Conservation (phyloP, 2,797 vertebrate species). For the Pseudochromis fuscus region DNA sequence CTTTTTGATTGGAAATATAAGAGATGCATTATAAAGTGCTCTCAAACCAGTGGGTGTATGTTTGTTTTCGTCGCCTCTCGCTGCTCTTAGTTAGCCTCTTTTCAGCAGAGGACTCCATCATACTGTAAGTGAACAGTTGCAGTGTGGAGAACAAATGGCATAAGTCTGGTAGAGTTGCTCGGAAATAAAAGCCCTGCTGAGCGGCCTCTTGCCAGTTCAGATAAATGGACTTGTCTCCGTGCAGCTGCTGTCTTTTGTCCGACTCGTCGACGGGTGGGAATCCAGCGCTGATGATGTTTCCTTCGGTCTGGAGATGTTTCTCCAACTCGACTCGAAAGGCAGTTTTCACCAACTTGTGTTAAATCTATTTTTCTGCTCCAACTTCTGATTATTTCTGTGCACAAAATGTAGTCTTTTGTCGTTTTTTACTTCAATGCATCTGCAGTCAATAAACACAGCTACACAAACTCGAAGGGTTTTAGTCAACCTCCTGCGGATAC, state of each 20-base stretch:
- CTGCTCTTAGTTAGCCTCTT: neutral
- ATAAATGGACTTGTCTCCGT: constrained; percentile 64
- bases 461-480: constrained; percentile 8
- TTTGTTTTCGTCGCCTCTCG: constrained; percentile 2
- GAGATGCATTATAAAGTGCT: constrained; percentile 1
- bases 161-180: constrained; percentile 62
- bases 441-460: neutral
- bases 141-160: constrained; percentile 60
- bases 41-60: constrained; percentile 5
- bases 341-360: constrained; percentile 1
- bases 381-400: constrained; percentile 1
- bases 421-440: neutral
- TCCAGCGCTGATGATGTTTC: constrained; percentile 57
- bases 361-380: neutral
- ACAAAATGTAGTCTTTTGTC: constrained; percentile 13
- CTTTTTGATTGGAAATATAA: neutral
- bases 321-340: constrained; percentile 12
- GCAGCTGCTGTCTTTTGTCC: constrained; percentile 72
- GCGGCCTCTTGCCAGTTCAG: constrained; percentile 57
- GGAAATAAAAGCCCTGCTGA: constrained; percentile 68
- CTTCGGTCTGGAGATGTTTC: constrained; percentile 40
- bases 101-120: constrained; percentile 31
- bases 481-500: constrained; percentile 9
- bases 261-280: constrained; percentile 52
- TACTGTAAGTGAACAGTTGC: constrained; percentile 39